Evolutionary conservation across 1,140 invertebrate species (phyloP), one percentile per base, ranked within the genome.

Genomic region (Prorops nasuta): DNA sequence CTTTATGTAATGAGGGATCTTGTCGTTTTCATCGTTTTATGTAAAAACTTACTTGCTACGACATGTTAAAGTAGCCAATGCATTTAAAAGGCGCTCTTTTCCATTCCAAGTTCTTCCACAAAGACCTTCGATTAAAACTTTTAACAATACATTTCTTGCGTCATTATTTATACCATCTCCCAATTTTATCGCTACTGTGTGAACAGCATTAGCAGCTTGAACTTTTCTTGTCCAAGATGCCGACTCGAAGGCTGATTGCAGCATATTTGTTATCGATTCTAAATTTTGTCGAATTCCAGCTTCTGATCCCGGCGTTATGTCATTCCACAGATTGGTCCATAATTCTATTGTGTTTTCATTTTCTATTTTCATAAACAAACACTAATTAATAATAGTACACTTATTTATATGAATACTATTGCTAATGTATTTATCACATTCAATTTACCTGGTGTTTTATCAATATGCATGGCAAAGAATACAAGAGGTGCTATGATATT

Each of bases 281-380:
- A 94, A 69, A 72, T 96, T 89, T 43, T 89, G 82, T 21, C 84
- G 79, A 35, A 96, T 86, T 18, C 89, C 91, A 24, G 81, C 83
- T 77, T 94, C 93, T 1, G 86, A 89, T 8, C 90, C 87, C 9
- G 92, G 91, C 34, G 90, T 88, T 16, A 91, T 84, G 62, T 96
- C 93, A 19, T 82, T 82, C 94, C 94, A 97, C 2, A 96, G 77
- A 67, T 96, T 92, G 52, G 88, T 86, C 89, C 91, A 96, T 17
- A 88, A 74, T 58, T 89, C 85, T 37, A 88, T 80, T 9, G 83
- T 83, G 22, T 79, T 74, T 57, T 84, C 80, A 21, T 83, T 83
- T 51, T 81, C 83, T 77, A 15, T 16, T 14, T n/a, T 3, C 12
- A 2, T n/a, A 39, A 24, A 20, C 15, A 32, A 7, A 9, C 15